phyloP scores from a whole-genome alignment of 2,888 invertebrate genomes.

The Melieria picta region DNA sequence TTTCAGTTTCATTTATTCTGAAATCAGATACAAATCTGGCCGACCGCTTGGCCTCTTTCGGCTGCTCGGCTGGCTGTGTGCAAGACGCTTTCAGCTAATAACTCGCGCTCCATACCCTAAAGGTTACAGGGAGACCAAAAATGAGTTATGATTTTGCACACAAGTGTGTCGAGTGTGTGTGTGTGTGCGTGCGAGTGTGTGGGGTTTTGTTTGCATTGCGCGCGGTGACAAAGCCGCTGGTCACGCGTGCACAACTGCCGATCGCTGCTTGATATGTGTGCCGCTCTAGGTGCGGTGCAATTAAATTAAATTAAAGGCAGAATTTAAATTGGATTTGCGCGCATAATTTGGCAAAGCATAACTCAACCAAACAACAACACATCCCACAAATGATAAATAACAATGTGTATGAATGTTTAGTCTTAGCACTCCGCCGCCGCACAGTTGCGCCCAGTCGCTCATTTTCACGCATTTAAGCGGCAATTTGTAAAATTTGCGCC shows the following conservation, averaged over 20 bases:
- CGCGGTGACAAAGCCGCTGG: conserved; percentile 27
- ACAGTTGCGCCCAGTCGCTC: not conserved
- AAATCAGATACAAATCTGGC: conserved; percentile 27
- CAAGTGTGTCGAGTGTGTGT: not conserved
- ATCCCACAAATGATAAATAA: too few relatives aligned
- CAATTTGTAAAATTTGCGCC: conserved; percentile 25
- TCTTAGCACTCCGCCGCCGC: not conserved
- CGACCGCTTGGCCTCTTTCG: not conserved
- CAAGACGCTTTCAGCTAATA: conserved; percentile 14
- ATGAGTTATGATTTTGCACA: conserved; percentile 9
- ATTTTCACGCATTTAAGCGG: conserved; percentile 9
- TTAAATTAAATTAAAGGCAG: conserved; percentile 9
- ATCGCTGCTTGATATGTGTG: not conserved
- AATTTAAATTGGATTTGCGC: conserved; percentile 3
- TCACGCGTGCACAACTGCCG: conserved; percentile 21
- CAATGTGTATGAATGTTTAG: too few relatives aligned
- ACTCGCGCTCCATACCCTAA: conserved; percentile 28
- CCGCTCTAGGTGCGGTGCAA: conserved; percentile 22
- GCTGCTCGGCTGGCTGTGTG: not conserved
- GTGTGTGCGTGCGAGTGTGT: not conserved
- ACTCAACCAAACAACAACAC: conserved; percentile 1
- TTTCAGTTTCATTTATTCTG: conserved; percentile 29
- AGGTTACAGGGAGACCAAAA: conserved; percentile 13
- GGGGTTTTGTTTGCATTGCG: not conserved
- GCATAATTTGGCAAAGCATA: conserved; percentile 19